These are phyloP conservation scores for Drosophila nannoptera DNA, from an alignment of 1,140 invertebrate genomes.

Conservation along the genomic window DNA sequence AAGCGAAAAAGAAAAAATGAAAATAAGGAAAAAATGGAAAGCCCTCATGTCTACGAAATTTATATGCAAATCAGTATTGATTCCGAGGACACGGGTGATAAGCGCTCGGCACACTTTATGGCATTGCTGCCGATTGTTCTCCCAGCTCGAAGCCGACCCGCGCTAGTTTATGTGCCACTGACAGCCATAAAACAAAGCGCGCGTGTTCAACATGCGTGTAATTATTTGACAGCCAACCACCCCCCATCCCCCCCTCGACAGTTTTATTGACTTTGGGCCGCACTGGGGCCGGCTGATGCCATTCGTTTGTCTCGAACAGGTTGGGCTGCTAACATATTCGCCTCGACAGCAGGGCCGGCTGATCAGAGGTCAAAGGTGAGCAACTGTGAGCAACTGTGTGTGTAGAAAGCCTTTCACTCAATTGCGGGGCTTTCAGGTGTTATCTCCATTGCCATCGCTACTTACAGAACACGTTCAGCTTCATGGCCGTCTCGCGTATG, in stretches of 20 bases:
- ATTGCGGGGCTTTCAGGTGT: too few relatives aligned
- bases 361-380: neutral
- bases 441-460: slow-evolving; percentile 56
- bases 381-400: neutral
- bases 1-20: neutral
- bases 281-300: slow-evolving; percentile 15
- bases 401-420: neutral
- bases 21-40: slow-evolving; percentile 4
- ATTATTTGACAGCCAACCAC: slow-evolving; percentile 37
- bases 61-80: slow-evolving; percentile 74
- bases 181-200: slow-evolving; percentile 49
- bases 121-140: slow-evolving; percentile 32
- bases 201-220: slow-evolving; percentile 53
- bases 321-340: slow-evolving; percentile 11
- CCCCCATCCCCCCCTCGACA: neutral
- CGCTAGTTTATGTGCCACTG: slow-evolving; percentile 40
- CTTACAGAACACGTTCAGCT: slow-evolving; percentile 91
- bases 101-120: slow-evolving; percentile 70
- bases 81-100: slow-evolving; percentile 68
- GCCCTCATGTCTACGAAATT: slow-evolving; percentile 60
- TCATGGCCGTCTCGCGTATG: slow-evolving; percentile 87
- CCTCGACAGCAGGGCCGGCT: neutral
- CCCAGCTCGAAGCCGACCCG: neutral
- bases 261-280: slow-evolving; percentile 21
- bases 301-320: slow-evolving; percentile 25